Conservation (phyloP, 2,888 invertebrate genomes). For the Odontocolon sp. region DNA sequence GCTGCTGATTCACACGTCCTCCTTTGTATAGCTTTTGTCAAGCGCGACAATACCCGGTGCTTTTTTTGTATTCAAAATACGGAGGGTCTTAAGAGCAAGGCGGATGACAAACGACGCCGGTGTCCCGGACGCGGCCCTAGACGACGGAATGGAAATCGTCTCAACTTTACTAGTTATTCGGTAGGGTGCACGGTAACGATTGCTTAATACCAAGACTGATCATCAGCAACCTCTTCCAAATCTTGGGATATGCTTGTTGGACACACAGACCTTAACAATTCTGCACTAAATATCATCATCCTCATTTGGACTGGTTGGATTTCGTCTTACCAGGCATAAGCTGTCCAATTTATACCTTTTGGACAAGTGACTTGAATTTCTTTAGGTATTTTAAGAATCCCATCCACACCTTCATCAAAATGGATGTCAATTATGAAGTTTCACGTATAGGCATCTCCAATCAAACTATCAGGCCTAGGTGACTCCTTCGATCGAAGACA, state of each 20-base stretch:
- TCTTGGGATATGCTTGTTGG: neutral
- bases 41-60: conserved; percentile 74
- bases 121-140: conserved; percentile 46
- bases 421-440: no score
- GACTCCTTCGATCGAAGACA: conserved; percentile 31
- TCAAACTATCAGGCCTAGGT: conserved; percentile 7
- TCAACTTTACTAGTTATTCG: conserved; percentile 47
- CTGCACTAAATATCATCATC: no score
- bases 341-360: no score
- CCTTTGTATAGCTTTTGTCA: conserved; percentile 77
- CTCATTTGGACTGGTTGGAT: no score
- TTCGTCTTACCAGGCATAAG: no score
- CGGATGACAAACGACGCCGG: conserved; percentile 61
- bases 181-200: conserved; percentile 39
- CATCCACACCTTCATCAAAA: no score
- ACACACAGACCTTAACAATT: neutral
- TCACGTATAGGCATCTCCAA: no score
- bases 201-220: conserved; percentile 45
- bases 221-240: conserved; percentile 38
- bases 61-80: conserved; percentile 68
- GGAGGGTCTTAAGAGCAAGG: conserved; percentile 62
- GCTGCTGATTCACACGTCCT: conserved; percentile 80
- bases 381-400: no score
- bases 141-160: conserved; percentile 46
- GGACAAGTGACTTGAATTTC: no score